These are phyloP conservation scores for Drosophila varians DNA, from an alignment of 1,140 invertebrate species.

Conservation along the genomic window DNA sequence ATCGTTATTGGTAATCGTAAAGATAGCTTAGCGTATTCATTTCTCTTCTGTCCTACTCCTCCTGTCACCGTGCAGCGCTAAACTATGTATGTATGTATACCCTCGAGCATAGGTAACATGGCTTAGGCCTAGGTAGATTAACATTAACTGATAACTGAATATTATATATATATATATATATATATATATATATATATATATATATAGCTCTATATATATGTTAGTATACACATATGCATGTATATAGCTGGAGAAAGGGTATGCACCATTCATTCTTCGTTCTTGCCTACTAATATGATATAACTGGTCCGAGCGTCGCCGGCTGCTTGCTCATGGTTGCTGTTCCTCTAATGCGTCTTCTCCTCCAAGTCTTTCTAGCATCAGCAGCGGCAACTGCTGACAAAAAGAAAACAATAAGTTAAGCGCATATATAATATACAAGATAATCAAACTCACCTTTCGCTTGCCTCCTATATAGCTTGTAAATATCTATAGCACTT, in stretches of 20 bases:
- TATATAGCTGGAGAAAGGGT: slow-evolving; percentile 53
- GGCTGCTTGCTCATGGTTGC: slow-evolving; percentile 3
- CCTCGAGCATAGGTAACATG: slow-evolving; percentile 50
- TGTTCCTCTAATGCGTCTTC: background rate
- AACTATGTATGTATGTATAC: slow-evolving; percentile 36
- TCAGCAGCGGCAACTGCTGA: slow-evolving; percentile 44
- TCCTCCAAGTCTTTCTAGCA: slow-evolving; percentile 1
- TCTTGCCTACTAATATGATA: slow-evolving; percentile 76
- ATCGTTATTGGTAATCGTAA: slow-evolving; percentile 55
- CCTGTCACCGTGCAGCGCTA: slow-evolving; percentile 22
- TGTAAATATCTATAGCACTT: slow-evolving; percentile 71
- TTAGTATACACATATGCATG: slow-evolving; percentile 30
- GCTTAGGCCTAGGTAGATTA: slow-evolving; percentile 56
- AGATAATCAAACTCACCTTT: slow-evolving; percentile 56
- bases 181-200: slow-evolving; percentile 29
- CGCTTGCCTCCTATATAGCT: slow-evolving; percentile 73
- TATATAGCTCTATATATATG: slow-evolving; percentile 14
- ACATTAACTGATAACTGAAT: slow-evolving; percentile 60
- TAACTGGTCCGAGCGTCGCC: slow-evolving; percentile 73
- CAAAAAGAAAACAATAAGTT: background rate
- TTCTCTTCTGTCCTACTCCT: slow-evolving; percentile 15
- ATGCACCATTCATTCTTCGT: slow-evolving; percentile 79
- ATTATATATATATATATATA: slow-evolving; percentile 40
- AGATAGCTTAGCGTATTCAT: slow-evolving; percentile 61
- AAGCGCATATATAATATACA: background rate